Percentiles rank a stretch among this genome's conserved stretches.
Conservation (phyloP, 2,797 vertebrate species). For the Cynopterus sphinx region DNA sequence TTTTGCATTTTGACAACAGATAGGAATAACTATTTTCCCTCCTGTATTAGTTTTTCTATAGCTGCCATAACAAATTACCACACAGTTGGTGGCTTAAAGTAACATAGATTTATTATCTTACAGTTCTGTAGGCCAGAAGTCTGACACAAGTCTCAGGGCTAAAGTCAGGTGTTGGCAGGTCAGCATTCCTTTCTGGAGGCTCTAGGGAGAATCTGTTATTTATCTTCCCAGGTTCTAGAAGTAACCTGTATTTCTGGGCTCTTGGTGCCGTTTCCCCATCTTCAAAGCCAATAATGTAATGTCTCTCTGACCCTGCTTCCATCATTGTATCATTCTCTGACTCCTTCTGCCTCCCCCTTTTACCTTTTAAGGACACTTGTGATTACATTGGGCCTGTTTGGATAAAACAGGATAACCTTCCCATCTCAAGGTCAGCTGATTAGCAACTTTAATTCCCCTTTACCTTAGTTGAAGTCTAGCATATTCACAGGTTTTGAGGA, state of each 20-base stretch:
- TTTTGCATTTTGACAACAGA: not conserved
- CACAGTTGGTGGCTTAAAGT: not conserved
- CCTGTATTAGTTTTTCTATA: not conserved
- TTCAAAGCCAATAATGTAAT: not conserved
- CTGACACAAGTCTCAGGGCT: not conserved
- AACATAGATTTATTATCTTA: not conserved
- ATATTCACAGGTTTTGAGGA: not conserved
- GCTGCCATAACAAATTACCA: not conserved
- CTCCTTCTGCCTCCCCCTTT: not conserved
- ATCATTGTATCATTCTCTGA: not conserved
- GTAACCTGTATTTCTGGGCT: not conserved
- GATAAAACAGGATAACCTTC: not conserved
- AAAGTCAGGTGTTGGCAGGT: not conserved
- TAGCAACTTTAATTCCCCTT: not conserved
- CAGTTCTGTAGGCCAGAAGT: not conserved
- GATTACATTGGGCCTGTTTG: not conserved
- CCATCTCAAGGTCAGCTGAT: not conserved
- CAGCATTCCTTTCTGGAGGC: not conserved
- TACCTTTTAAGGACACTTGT: not conserved
- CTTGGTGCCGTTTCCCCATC: not conserved
- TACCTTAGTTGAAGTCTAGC: not conserved
- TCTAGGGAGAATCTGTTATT: not conserved
- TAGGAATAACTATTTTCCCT: not conserved
- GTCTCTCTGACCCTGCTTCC: not conserved
- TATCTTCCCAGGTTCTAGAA: not conserved